Evolutionary conservation across 2,888 invertebrate genomes (phyloP).

Genomic region (Noctua janthe): DNA sequence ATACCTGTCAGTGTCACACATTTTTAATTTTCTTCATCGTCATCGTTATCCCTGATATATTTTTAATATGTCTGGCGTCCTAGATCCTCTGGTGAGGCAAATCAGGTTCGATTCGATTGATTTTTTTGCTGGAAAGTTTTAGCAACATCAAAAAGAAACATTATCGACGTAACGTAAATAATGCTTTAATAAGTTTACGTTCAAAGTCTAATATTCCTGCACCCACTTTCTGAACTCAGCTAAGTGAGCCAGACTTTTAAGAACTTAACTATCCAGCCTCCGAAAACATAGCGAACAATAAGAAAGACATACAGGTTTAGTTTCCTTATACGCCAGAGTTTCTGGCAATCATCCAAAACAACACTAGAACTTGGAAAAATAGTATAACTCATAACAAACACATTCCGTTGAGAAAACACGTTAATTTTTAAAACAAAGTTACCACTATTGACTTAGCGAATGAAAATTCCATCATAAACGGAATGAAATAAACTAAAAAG

Average conservation of each 20-base stretch:
- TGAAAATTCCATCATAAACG: constrained; percentile 22
- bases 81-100: background rate
- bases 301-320: constrained; percentile 17
- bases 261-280: constrained; percentile 5
- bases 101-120: background rate
- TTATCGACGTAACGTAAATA: background rate
- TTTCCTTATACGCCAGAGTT: constrained; percentile 9
- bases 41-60: background rate
- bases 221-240: background rate
- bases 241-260: constrained; percentile 5
- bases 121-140: background rate
- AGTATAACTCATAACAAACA: constrained; percentile 7
- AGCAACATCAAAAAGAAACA: background rate
- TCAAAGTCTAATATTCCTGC: constrained; percentile 1
- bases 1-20: background rate
- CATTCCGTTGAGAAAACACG: background rate
- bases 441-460: constrained; percentile 5
- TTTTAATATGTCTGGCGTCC: background rate
- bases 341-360: constrained; percentile 51
- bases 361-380: constrained; percentile 9
- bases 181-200: background rate
- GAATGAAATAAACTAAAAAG: constrained; percentile 16
- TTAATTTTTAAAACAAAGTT: constrained; percentile 3
- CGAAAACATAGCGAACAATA: constrained; percentile 11
- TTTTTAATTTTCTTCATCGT: background rate